Conservation (phyloP, 2,113 vertebrate genomes). For the Sceloporus tristichus region DNA sequence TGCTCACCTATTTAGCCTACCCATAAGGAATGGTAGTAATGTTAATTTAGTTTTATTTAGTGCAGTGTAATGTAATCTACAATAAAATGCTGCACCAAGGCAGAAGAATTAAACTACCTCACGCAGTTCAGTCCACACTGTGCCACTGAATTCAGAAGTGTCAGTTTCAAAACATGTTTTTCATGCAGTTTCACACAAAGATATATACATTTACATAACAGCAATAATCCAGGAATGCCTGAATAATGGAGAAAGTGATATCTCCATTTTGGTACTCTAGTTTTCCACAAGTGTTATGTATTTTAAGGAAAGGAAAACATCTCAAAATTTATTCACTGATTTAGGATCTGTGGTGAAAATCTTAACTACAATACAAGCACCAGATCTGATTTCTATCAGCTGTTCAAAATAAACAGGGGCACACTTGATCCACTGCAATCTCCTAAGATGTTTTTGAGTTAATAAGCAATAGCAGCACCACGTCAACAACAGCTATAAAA, state of each 20-base stretch:
- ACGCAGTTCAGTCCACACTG: constrained; percentile 52
- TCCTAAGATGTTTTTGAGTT: constrained; percentile 34
- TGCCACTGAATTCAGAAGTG: constrained; percentile 8
- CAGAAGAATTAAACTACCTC: constrained; percentile 20
- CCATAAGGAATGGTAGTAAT: background rate
- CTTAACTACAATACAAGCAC: background rate
- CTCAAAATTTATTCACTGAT: background rate
- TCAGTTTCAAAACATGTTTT: background rate
- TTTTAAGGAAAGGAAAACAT: background rate
- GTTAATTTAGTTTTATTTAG: background rate
- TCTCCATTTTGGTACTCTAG: constrained; percentile 15
- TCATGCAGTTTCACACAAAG: constrained; percentile 32
- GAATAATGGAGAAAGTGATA: background rate
- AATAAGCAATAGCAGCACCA: constrained; percentile 23
- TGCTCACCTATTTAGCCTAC: constrained; percentile 21
- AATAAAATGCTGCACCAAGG: background rate
- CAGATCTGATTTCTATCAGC: background rate
- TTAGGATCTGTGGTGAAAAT: background rate
- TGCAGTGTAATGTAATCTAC: constrained; percentile 25
- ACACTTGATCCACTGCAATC: background rate
- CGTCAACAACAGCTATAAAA: background rate
- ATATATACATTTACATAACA: constrained; percentile 19
- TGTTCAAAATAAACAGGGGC: background rate
- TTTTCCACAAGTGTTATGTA: background rate
- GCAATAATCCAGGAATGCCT: constrained; percentile 39